Evolutionary conservation across 2,888 invertebrate species (phyloP).

Genomic region (Anagyrus pseudococci): DNA sequence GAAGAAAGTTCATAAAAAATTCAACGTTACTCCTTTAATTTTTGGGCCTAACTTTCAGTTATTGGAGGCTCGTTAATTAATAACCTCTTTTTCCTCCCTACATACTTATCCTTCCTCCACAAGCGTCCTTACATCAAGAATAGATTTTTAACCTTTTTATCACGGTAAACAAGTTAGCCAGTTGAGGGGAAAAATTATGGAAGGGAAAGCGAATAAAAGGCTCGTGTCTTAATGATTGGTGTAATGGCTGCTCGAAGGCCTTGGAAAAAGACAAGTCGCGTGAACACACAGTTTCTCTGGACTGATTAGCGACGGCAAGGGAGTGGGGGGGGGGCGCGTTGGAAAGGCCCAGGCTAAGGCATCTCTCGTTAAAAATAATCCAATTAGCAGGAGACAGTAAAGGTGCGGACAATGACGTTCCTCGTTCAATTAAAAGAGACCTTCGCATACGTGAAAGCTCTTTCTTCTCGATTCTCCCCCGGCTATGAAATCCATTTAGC

Average conservation of each 20-base stretch:
- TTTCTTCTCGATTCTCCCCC: neutral
- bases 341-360: neutral
- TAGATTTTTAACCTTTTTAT: too few species aligned
- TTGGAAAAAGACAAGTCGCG: neutral
- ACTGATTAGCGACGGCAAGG: neutral
- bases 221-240: neutral
- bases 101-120: neutral
- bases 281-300: neutral
- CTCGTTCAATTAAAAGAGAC: conserved; percentile 24
- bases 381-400: conserved; percentile 4
- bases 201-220: neutral
- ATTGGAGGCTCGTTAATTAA: neutral
- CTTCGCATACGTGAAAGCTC: conserved; percentile 6
- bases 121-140: neutral
- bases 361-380: conserved; percentile 26
- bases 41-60: conserved; percentile 9
- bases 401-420: neutral
- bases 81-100: neutral
- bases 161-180: too few species aligned
- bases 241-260: neutral
- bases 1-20: conserved; percentile 28
- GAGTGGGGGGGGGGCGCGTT: neutral
- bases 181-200: neutral
- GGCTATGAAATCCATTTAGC: conserved; percentile 11
- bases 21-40: conserved; percentile 1